Evolutionary conservation across 2,797 vertebrate genomes (phyloP).

Genomic region (Apodemus agrarius): DNA sequence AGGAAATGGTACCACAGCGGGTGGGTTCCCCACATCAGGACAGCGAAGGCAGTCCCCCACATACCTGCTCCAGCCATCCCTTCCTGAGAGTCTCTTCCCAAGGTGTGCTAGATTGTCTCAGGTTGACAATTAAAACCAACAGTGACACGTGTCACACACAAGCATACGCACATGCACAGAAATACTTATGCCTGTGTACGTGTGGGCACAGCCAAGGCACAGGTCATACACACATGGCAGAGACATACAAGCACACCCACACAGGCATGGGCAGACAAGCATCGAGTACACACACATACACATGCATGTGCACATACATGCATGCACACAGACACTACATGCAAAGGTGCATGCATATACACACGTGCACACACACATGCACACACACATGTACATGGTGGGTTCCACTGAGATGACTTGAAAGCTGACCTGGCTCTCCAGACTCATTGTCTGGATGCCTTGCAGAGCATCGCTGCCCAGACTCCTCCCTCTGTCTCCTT

Average conservation of each 20-base stretch:
- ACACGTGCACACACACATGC: neutral
- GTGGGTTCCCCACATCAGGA: neutral
- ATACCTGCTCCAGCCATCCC: neutral
- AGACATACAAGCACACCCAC: neutral
- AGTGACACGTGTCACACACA: neutral
- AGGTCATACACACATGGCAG: neutral
- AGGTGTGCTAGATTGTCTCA: neutral
- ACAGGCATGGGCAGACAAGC: no score
- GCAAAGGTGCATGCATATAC: no score
- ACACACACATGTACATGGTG: neutral
- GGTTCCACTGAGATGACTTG: no score
- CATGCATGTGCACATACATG: neutral
- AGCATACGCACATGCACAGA: neutral
- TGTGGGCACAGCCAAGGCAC: neutral
- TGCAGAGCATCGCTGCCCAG: neutral
- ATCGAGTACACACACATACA: neutral
- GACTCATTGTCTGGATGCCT: neutral
- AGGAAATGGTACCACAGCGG: neutral
- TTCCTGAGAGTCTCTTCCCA: neutral
- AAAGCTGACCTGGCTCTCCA: no score
- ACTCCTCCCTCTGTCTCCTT: neutral
- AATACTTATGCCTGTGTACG: neutral
- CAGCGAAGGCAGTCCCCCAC: neutral
- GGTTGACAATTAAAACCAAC: neutral
- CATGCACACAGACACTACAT: neutral